Evolutionary conservation across 2,888 invertebrate genomes (phyloP), one percentile per base, ranked within the genome.

Genomic region (Andrena dorsata): DNA sequence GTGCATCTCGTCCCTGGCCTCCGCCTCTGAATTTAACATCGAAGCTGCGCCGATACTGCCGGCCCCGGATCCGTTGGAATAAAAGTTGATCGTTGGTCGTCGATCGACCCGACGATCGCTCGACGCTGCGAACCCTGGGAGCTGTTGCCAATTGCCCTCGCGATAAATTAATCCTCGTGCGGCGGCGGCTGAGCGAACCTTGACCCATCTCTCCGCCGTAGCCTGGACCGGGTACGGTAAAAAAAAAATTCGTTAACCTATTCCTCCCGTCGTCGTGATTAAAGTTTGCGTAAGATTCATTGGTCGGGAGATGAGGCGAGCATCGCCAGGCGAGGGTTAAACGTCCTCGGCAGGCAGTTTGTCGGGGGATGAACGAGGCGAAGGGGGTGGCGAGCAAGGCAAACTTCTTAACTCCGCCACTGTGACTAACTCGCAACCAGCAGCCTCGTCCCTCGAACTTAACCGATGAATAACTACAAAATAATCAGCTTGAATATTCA

Each of bases 401-500:
- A 86, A 91, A 91, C 86, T 92, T 90, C 90, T 89, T 86, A 90
- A 90, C 89, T 86, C 83, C 76, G 74, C 76, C 84, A 73, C 69
- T 80, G 82, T 88, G 86, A 88, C 88, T 85, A 90, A 86, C 82
- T 88, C 86, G 81, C 82, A 32, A 60, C 72, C 72, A 49, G 74
- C 61, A 49, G 74, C 58, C 77, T 74, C 80, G 85, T 66, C 83
- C 71, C 49, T 8, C 75, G 73, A 91, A 91, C 89, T 91, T 91
- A 89, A 85, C 87, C 90, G 88, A 92, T 91, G 91, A 91, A 90
- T 91, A 91, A 91, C 88, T 90, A 87, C 86, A 85, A 91, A 92
- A 92, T 91, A 92, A 92, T 91, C 90, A 89, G 88, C 87, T 91
- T 90, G 91, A 91, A 90, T 91, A 92, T 92, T 91, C 92, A 92